Evolutionary conservation across 2,888 invertebrate genomes (phyloP), one percentile per base, ranked within the genome.

Genomic region (Gastracanthus pulcherrimus): DNA sequence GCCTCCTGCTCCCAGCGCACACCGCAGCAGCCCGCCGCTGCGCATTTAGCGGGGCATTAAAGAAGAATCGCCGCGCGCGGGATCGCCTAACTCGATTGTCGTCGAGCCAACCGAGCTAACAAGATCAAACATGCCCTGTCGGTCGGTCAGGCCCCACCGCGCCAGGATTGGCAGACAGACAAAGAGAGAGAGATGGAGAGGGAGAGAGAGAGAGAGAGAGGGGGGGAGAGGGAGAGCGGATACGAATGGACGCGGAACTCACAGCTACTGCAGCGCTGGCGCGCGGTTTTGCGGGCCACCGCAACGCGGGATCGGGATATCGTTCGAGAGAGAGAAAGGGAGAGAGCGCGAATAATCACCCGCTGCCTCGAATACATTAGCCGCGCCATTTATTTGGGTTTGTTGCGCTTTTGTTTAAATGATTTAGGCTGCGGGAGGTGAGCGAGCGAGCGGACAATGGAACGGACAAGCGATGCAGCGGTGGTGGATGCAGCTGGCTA

Each of bases 261-360:
- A 41, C 66, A 41, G 38, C 38, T 34, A 0, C n/a, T 36, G n/a
- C 11, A 4, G n/a, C 38, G 81, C 81, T 79, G 79, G 71, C 74
- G 48, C 84, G 85, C 71, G 86, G 85, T 88, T 89, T 88, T 89
- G 89, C 86, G 89, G 89, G 80, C 69, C 86, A 85, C 89, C 89
- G 85, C 89, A 88, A 86, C 58, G 41, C 86, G 86, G 87, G 83
- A 87, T 19, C 6, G n/a, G n/a, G 74, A 31, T 41, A 58, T 60
- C 58, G 36, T 13, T 41, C 34, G n/a, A 6, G 66, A 23, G 58
- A 26, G 29, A 87, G 88, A 87, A 86, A 85, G 86, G 86, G 86
- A 86, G 87, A 88, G 88, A 88, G 89, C 86, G 85, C 85, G 88
- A 90, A 90, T 90, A 90, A 90, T 90, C 90, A 90, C 89, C 90